A percentile compares a stretch with the other conserved stretches of the same genome.
Evolutionary conservation across 2,888 invertebrate species (phyloP).

Genomic region (Eilema caniola): DNA sequence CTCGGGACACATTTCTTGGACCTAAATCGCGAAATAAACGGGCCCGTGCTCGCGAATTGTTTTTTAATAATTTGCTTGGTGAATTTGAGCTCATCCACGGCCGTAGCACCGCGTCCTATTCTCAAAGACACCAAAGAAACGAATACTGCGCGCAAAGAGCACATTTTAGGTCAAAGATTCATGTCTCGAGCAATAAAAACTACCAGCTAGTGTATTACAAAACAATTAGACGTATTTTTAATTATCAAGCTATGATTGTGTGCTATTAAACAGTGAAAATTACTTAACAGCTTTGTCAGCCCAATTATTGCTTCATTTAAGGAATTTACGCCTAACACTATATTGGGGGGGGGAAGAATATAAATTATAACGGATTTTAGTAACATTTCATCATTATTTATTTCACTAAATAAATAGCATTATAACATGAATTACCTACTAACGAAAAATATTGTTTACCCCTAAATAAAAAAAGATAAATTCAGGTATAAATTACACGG

Average conservation of each 20-base stretch:
- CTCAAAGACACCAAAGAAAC: no score
- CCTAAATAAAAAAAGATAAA: slow-evolving; percentile 64
- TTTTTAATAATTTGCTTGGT: no score
- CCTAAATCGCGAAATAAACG: no score
- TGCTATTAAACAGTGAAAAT: slow-evolving; percentile 62
- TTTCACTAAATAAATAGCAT: slow-evolving; percentile 81
- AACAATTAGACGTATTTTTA: slow-evolving; percentile 59
- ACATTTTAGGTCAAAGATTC: no score
- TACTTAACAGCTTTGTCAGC: slow-evolving; percentile 47
- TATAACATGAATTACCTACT: slow-evolving; percentile 80
- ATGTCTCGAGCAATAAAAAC: no score
- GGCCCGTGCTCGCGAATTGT: no score
- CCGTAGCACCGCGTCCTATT: no score
- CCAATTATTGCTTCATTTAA: slow-evolving; percentile 53
- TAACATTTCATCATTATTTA: slow-evolving; percentile 61
- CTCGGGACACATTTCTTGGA: no score
- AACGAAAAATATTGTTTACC: slow-evolving; percentile 63
- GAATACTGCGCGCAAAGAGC: no score
- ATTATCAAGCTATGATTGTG: slow-evolving; percentile 71
- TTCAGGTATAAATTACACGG: slow-evolving; percentile 72
- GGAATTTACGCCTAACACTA: slow-evolving; percentile 51
- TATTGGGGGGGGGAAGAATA: slow-evolving; percentile 32
- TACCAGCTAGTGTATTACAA: slow-evolving; percentile 67
- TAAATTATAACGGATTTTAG: slow-evolving; percentile 54
- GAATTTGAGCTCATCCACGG: no score